These are phyloP conservation scores for Dendroctonus valens DNA, from an alignment of 1,140 invertebrate species.

Conservation along the genomic window DNA sequence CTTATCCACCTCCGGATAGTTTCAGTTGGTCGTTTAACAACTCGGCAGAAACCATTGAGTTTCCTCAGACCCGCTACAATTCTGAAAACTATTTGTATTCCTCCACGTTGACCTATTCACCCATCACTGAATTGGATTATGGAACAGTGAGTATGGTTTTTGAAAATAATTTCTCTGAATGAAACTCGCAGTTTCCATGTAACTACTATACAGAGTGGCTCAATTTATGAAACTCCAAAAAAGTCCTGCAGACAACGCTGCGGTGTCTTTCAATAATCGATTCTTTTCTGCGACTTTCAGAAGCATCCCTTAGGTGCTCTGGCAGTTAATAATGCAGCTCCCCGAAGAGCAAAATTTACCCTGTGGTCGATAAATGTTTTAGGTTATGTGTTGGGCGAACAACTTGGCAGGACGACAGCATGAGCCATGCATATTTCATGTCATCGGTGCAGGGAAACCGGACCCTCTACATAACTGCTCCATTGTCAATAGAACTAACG, in stretches of 20 bases:
- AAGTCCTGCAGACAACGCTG: neutral
- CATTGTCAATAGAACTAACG: slow-evolving; percentile 75
- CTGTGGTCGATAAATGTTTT: slow-evolving; percentile 11
- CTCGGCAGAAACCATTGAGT: slow-evolving; percentile 75
- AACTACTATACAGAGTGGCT: too few species aligned
- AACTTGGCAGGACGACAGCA: slow-evolving; percentile 66
- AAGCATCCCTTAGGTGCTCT: neutral
- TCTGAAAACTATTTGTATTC: slow-evolving; percentile 60
- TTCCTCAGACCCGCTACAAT: slow-evolving; percentile 62
- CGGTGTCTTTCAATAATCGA: too few species aligned
- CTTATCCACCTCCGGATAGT: slow-evolving; percentile 76
- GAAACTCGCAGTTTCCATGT: too few species aligned
- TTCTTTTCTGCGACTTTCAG: too few species aligned
- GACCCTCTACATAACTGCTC: slow-evolving; percentile 79
- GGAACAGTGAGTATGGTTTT: slow-evolving; percentile 54
- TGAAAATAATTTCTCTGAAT: neutral
- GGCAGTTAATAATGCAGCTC: neutral
- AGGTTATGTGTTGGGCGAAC: slow-evolving; percentile 61
- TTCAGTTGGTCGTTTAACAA: slow-evolving; percentile 91
- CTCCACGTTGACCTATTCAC: slow-evolving; percentile 75
- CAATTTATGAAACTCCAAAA: too few species aligned
- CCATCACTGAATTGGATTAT: slow-evolving; percentile 74
- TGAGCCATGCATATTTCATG: slow-evolving; percentile 71
- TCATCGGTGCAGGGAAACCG: slow-evolving; percentile 74
- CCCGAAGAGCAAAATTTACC: neutral